Evolutionary conservation across 2,888 invertebrate species (phyloP).

Genomic region (Falcaria lacertinaria): DNA sequence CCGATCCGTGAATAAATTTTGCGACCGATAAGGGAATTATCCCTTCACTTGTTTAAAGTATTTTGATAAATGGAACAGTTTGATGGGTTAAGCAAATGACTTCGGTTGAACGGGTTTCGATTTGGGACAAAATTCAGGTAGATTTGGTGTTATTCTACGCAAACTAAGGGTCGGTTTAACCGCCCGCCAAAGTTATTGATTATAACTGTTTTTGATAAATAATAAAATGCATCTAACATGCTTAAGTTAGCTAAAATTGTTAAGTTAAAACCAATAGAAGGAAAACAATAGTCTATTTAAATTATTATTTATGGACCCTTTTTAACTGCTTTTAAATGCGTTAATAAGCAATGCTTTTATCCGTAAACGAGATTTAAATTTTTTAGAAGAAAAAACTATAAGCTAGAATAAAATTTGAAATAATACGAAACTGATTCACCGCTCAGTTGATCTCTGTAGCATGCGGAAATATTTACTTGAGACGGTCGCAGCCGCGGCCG

Average conservation of each 20-base stretch:
- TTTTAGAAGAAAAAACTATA: no score
- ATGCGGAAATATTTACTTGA: background rate
- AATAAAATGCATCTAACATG: no score
- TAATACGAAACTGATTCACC: conserved; percentile 1
- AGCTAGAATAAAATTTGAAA: background rate
- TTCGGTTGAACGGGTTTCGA: background rate
- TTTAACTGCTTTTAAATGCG: no score
- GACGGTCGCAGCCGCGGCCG: background rate
- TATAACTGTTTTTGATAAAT: no score
- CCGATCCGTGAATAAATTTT: background rate
- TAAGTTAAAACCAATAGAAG: no score
- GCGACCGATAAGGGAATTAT: background rate
- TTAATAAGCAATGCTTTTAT: no score
- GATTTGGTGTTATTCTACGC: background rate
- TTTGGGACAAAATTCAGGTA: background rate
- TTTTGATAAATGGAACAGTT: background rate
- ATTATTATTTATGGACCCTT: no score
- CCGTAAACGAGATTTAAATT: no score
- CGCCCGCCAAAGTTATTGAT: no score
- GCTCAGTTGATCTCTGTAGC: background rate
- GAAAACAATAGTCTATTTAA: no score
- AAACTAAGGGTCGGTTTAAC: no score
- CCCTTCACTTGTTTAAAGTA: background rate
- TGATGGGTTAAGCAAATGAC: background rate
- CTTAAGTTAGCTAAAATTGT: no score